Evolutionary conservation across 2,888 invertebrate species (phyloP), one percentile per base, ranked within the genome.

Genomic region (Stenodera caucasica): DNA sequence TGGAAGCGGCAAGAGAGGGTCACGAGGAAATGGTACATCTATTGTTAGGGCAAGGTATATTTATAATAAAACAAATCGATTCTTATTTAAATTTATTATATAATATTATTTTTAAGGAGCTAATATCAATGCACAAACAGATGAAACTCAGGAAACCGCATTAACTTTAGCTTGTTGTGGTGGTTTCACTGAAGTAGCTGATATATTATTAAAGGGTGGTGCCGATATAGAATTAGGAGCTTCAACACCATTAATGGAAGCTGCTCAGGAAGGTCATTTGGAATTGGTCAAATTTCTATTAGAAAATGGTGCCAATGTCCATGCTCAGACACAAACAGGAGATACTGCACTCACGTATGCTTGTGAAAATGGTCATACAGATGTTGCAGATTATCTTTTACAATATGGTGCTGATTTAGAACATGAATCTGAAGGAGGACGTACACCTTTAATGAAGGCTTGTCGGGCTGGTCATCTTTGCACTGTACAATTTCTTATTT

Each of bases 1-100:
- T 99, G 98, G 99, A 99, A 83, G 98, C 98, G 50, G 96, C 98
- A 0, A 84, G 98, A 53, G 98, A 99, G 81, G 98, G 98, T 57
- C 98, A 99, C 81, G 96, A 97, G 79, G 96, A 97, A 81, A 97
- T 98, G 94, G 98, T 98, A 8, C 94, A 95, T 49, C 83, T 98
- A 57, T 86, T 99, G 57, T 84, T 98, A 12, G 91, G 91, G 67
- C 94, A 96, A 83, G 94, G 88, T 87, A 78, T 69, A 61, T 8
- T n/a, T 15, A 4, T 9, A 49, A 2, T 49, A 9, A 30, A 49
- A 2, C 50, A 2, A 50, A 30, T 50, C 2, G 3, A 4, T 15
- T 2, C 0, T 9, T 15, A 30, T 4, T 29, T 49, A 9, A 55
- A 12, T 49, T 26, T 32, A 21, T 55, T 37, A 23, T 49, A 23